These are phyloP conservation scores for Sitta carolinensis DNA, from an alignment of 2,797 vertebrate species.

Conservation along the genomic window DNA sequence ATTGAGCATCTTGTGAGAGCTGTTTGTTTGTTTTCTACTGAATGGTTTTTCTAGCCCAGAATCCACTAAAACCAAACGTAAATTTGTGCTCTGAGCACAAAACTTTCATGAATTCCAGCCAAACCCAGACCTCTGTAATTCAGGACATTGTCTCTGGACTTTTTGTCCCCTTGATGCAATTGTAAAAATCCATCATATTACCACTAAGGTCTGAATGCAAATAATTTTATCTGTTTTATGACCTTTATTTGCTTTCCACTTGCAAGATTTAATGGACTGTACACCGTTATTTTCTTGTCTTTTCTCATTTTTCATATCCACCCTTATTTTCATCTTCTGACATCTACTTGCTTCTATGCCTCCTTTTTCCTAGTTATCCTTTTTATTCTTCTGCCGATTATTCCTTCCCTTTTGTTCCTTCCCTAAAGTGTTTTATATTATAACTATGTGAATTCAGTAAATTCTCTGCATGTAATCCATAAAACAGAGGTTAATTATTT, in stretches of 20 bases:
- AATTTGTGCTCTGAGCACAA: neutral
- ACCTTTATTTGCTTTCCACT: neutral
- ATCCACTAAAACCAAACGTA: neutral
- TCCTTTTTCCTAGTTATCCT: neutral
- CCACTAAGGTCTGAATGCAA: neutral
- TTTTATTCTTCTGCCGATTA: neutral
- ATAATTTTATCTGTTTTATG: constrained; percentile 19
- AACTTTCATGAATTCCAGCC: neutral
- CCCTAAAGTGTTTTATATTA: neutral
- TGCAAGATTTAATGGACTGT: neutral
- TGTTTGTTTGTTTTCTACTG: neutral
- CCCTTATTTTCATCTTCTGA: neutral
- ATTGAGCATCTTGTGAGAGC: neutral
- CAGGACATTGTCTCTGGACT: neutral
- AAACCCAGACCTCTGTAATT: neutral
- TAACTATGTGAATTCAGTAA: neutral
- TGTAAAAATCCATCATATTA: neutral
- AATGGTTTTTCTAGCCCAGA: neutral
- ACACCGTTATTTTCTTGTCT: neutral
- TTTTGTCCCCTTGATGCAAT: neutral
- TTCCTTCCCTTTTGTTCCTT: neutral
- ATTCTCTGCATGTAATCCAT: neutral
- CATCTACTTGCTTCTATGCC: neutral
- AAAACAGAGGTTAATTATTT: neutral
- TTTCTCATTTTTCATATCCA: neutral